A percentile compares a stretch with the other conserved stretches of the same genome.
phyloP scores from a whole-genome alignment of 1,140 invertebrate species.

The Drosophila tani region DNA sequence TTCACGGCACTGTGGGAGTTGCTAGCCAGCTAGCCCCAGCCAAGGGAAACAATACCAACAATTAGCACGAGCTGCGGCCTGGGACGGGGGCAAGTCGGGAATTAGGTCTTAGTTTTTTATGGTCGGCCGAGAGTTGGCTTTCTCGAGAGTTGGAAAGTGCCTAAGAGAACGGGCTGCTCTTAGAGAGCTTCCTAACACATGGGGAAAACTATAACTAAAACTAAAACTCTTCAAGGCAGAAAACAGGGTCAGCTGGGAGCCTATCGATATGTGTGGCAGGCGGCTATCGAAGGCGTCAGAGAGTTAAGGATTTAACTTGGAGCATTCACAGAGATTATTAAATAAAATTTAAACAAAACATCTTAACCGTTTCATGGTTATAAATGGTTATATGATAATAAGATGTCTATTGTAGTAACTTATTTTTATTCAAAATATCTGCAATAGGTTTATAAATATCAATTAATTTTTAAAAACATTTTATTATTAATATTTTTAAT shows the following conservation, averaged over 20 bases:
- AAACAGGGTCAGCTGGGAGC: constrained; percentile 18
- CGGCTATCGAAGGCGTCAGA: not conserved
- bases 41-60: constrained; percentile 46
- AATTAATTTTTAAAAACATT: too few species aligned
- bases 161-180: constrained; percentile 15
- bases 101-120: constrained; percentile 60
- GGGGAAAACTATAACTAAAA: not conserved
- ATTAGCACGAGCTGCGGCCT: constrained; percentile 42
- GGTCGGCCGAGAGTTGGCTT: constrained; percentile 30
- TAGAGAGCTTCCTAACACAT: constrained; percentile 10
- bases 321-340: too few species aligned
- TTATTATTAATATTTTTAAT: too few species aligned
- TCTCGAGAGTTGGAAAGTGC: constrained; percentile 18
- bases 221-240: constrained; percentile 10
- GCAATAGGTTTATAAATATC: too few species aligned
- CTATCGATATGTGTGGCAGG: constrained; percentile 17
- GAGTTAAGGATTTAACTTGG: not conserved
- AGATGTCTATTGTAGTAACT: too few species aligned
- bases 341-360: too few species aligned
- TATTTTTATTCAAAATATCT: too few species aligned
- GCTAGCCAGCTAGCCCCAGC: not conserved
- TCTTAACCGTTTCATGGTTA: too few species aligned
- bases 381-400: too few species aligned
- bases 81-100: constrained; percentile 32
- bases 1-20: constrained; percentile 54